Percentiles rank a stretch among this genome's conserved stretches.
Evolutionary conservation across 2,888 invertebrate genomes (phyloP).

Genomic region (Vandiemenella viatica): DNA sequence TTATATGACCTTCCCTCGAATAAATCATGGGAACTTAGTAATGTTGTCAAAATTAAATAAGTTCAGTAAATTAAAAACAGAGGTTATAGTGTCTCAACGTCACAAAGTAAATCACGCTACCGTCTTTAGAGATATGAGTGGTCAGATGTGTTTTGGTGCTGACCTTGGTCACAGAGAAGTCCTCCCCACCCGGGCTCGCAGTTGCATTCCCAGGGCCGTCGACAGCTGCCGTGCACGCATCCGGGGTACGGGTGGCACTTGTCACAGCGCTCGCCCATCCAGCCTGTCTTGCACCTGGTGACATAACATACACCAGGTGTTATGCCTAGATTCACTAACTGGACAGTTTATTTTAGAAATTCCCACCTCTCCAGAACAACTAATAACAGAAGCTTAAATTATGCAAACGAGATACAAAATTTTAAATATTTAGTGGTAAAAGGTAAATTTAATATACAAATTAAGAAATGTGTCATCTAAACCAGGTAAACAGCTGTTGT

Average conservation of each 20-base stretch:
- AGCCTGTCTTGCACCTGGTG: conserved; percentile 70
- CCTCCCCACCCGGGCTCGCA: conserved; percentile 83
- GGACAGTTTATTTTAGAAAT: neutral
- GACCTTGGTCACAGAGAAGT: conserved; percentile 81
- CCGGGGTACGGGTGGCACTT: conserved; percentile 68
- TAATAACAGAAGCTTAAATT: neutral
- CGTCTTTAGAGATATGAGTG: no score
- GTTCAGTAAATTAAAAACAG: no score
- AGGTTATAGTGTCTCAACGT: no score
- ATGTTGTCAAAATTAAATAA: no score
- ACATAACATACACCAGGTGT: neutral
- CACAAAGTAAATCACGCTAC: no score
- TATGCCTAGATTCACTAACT: neutral
- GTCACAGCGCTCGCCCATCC: conserved; percentile 60
- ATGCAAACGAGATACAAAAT: neutral
- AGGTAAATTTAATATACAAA: no score
- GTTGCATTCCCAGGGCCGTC: conserved; percentile 77
- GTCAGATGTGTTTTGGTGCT: no score
- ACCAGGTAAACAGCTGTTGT: no score
- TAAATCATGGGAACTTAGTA: no score
- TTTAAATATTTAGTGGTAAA: neutral
- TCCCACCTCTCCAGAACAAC: neutral
- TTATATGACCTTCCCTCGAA: no score
- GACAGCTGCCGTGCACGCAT: conserved; percentile 71
- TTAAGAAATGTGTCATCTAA: no score